Evolutionary conservation across 2,888 invertebrate genomes (phyloP).

Genomic region (Ophonus ardosiacus): DNA sequence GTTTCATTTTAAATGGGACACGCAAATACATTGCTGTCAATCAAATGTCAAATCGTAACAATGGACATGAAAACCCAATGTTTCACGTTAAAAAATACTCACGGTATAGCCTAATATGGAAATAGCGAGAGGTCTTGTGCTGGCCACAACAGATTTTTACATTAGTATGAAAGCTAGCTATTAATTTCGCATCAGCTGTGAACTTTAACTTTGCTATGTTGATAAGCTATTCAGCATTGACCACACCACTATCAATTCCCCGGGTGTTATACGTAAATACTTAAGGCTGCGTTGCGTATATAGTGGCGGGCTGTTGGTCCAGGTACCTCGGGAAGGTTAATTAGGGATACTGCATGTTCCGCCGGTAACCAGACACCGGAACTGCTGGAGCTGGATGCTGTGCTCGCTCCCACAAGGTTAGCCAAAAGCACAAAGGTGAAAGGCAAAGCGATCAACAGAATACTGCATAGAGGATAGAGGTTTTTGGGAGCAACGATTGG

Average conservation of each 20-base stretch:
- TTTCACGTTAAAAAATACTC: too few species aligned
- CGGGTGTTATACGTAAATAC: neutral
- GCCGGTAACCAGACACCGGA: constrained; percentile 63
- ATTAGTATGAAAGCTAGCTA: neutral
- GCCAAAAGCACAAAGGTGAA: neutral
- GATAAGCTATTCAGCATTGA: neutral
- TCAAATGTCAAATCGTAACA: too few species aligned
- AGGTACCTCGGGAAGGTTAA: constrained; percentile 48
- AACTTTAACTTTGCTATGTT: neutral
- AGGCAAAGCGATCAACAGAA: neutral
- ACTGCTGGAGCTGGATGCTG: constrained; percentile 34
- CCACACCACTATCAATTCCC: neutral
- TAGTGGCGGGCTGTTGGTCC: neutral
- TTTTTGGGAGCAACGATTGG: too few species aligned
- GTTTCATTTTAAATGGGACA: too few species aligned
- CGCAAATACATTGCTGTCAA: too few species aligned
- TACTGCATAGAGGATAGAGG: neutral
- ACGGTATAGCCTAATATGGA: too few species aligned
- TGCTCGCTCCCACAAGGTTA: neutral
- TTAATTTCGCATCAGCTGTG: neutral
- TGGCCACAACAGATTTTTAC: too few species aligned
- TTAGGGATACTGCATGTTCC: constrained; percentile 54
- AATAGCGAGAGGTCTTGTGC: too few species aligned
- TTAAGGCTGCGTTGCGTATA: neutral
- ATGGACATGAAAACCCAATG: too few species aligned